Conservation (phyloP, 1,140 invertebrate genomes). For the Babylonia areolata region DNA sequence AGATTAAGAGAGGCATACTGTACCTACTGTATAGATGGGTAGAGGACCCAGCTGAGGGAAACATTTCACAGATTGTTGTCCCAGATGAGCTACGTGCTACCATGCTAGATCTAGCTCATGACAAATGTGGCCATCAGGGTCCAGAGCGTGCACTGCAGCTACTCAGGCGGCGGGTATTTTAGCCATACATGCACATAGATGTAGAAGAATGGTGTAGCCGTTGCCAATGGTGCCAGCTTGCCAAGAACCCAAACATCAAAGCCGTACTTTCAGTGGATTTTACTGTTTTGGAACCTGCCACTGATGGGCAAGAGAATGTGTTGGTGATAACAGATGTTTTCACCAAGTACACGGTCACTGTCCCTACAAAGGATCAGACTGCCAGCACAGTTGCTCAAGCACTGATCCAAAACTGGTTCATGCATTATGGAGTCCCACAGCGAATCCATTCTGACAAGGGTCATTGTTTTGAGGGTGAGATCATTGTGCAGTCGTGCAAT, state of each 20-base stretch:
- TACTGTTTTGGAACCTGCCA: constrained; percentile 38
- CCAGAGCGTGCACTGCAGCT: constrained; percentile 41
- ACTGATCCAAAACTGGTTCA: constrained; percentile 45
- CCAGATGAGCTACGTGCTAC: not conserved
- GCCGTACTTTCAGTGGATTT: constrained; percentile 42
- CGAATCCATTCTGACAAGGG: constrained; percentile 46
- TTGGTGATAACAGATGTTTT: constrained; percentile 48
- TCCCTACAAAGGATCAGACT: constrained; percentile 46
- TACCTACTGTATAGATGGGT: constrained; percentile 31
- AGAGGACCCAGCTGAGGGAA: not conserved
- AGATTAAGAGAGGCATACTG: too few species aligned
- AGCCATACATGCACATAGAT: constrained; percentile 43
- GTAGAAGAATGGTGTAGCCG: constrained; percentile 37
- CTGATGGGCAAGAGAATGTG: constrained; percentile 37
- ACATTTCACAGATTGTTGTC: constrained; percentile 36
- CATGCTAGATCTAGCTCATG: constrained; percentile 37
- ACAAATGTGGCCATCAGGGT: constrained; percentile 44
- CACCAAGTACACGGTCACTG: constrained; percentile 44
- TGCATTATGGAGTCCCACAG: constrained; percentile 37
- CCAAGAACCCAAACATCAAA: constrained; percentile 28
- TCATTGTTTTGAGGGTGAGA: constrained; percentile 37
- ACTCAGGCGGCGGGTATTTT: constrained; percentile 39
- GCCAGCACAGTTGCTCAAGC: constrained; percentile 36
- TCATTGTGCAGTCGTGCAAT: constrained; percentile 43
- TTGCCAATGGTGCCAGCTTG: constrained; percentile 41